A percentile compares a stretch with the other conserved stretches of the same genome.
These are phyloP conservation scores for Scylla paramamosain DNA, from an alignment of 1,140 invertebrate species.

Conservation along the genomic window DNA sequence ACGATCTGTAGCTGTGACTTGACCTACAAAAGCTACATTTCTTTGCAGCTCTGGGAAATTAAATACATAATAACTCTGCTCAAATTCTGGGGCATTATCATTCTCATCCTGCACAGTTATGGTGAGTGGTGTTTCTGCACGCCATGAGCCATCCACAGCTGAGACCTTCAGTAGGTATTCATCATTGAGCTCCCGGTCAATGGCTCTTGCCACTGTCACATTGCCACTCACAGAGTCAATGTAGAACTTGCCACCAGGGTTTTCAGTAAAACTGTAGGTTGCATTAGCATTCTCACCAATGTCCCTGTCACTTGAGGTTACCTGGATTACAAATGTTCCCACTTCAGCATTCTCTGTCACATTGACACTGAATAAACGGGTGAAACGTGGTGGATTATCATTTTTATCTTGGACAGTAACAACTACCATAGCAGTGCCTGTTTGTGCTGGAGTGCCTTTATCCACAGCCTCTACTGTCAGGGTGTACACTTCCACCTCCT, in stretches of 20 bases:
- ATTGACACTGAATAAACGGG: constrained; percentile 94
- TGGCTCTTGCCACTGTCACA: constrained; percentile 90
- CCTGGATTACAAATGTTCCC: constrained; percentile 94
- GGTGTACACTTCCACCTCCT: constrained; percentile 91
- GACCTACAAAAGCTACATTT: constrained; percentile 90
- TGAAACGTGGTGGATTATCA: constrained; percentile 96
- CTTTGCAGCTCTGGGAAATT: constrained; percentile 93
- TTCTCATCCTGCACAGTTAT: constrained; percentile 97
- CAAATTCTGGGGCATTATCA: constrained; percentile 95
- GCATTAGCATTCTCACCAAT: constrained; percentile 93
- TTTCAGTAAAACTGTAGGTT: constrained; percentile 92
- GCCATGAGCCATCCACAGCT: constrained; percentile 93
- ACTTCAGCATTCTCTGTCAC: constrained; percentile 97
- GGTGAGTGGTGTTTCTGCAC: constrained; percentile 91
- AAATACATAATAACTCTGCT: constrained; percentile 92
- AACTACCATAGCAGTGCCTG: constrained; percentile 91
- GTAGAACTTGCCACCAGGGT: constrained; percentile 92
- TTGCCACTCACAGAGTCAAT: constrained; percentile 94
- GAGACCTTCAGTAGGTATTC: constrained; percentile 94
- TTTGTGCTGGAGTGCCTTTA: constrained; percentile 89
- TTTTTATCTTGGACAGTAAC: constrained; percentile 95
- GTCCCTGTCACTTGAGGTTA: constrained; percentile 95
- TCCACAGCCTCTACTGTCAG: constrained; percentile 93
- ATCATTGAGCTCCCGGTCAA: constrained; percentile 94
- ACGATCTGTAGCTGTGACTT: constrained; percentile 91